Conservation (phyloP, 2,113 vertebrate genomes). For the Cheirogaleus medius region DNA sequence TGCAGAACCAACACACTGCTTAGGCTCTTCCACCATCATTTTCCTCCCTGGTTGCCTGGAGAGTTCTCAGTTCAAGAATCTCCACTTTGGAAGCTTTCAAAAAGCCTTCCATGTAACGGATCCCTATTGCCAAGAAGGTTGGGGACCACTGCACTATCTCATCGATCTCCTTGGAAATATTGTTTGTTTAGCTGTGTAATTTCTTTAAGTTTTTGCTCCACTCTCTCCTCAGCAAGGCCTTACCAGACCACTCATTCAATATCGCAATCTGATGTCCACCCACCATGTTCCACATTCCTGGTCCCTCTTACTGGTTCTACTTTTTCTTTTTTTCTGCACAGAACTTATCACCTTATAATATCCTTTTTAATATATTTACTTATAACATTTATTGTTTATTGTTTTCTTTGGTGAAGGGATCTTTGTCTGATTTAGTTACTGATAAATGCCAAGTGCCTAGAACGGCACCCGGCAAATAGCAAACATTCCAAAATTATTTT, state of each 20-base stretch:
- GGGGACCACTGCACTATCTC: neutral
- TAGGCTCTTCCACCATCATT: neutral
- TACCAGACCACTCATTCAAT: neutral
- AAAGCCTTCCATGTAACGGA: too few relatives aligned
- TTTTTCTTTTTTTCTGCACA: neutral
- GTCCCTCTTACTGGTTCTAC: neutral
- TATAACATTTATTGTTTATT: neutral
- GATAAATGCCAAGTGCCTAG: neutral
- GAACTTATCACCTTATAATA: neutral
- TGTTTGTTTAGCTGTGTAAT: neutral
- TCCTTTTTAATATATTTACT: neutral
- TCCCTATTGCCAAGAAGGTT: too few relatives aligned
- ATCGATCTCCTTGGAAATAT: neutral
- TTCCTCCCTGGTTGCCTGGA: neutral
- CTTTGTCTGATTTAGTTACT: neutral
- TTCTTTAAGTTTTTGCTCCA: neutral
- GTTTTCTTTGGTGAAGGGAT: neutral
- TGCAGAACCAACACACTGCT: neutral
- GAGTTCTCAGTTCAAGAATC: neutral
- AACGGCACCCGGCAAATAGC: neutral
- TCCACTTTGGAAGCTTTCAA: neutral
- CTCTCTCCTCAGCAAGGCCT: neutral
- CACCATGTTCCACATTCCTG: neutral
- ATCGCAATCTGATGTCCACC: neutral
- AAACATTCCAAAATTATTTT: neutral